Percentiles rank a stretch among this genome's conserved stretches.
Evolutionary conservation across 2,797 vertebrate genomes (phyloP).

Genomic region (Melanotaenia pygmaea): DNA sequence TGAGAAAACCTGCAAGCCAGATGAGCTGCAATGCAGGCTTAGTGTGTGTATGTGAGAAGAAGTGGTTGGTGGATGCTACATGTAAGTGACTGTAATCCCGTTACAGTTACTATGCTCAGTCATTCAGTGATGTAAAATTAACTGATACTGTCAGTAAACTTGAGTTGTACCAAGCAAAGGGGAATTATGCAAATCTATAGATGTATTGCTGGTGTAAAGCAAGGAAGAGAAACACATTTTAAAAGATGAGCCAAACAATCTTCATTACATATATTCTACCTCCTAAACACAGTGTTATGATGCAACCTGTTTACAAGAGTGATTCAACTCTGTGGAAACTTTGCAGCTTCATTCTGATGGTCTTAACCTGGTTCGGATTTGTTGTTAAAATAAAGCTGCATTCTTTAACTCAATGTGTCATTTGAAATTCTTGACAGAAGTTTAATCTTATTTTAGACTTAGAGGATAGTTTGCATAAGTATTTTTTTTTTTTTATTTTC

Average conservation of each 20-base stretch:
- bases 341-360: neutral
- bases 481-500: neutral
- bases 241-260: neutral
- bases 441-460: no score
- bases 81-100: slow-evolving; percentile 5
- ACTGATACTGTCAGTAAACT: neutral
- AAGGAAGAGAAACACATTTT: neutral
- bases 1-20: slow-evolving; percentile 75
- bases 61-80: slow-evolving; percentile 1
- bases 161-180: no score
- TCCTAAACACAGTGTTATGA: neutral
- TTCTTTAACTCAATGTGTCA: neutral
- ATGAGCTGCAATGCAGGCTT: slow-evolving; percentile 58
- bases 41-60: slow-evolving; percentile 18
- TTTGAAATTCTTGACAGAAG: neutral
- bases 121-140: neutral
- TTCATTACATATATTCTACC: neutral
- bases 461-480: no score
- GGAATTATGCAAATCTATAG: no score
- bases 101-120: neutral
- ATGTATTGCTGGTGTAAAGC: neutral
- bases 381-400: neutral
- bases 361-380: neutral
- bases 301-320: neutral
- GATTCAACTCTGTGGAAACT: neutral